These are phyloP conservation scores for Drosophila funebris DNA, from an alignment of 1,140 invertebrate genomes.

Conservation along the genomic window DNA sequence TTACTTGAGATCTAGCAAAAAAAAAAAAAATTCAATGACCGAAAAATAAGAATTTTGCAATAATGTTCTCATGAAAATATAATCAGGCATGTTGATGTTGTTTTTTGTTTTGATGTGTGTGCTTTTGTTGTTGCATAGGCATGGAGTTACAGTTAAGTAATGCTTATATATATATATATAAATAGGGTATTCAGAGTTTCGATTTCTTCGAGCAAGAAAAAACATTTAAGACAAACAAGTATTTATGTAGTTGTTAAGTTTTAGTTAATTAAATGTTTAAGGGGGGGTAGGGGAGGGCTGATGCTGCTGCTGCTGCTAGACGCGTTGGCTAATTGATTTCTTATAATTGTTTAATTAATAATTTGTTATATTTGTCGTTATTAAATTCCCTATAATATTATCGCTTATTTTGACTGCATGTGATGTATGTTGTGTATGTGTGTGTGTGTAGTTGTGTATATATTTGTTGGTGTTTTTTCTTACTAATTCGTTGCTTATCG, in stretches of 20 bases:
- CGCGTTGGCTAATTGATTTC: slow-evolving; percentile 37
- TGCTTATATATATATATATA: slow-evolving; percentile 46
- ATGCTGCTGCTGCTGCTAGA: slow-evolving; percentile 21
- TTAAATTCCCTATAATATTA: slow-evolving; percentile 64
- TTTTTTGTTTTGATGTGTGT: slow-evolving; percentile 35
- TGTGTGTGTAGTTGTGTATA: background rate
- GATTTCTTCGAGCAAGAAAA: slow-evolving; percentile 4
- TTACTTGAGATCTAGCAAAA: slow-evolving; percentile 76
- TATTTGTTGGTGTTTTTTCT: slow-evolving; percentile 23
- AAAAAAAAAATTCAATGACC: slow-evolving; percentile 45
- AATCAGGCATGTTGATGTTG: slow-evolving; percentile 49
- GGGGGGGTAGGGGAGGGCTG: no score
- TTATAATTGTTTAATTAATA: slow-evolving; percentile 24
- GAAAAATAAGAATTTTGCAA: slow-evolving; percentile 48
- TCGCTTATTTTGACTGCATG: slow-evolving; percentile 36
- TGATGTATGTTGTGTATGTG: slow-evolving; percentile 59
- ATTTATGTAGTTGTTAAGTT: slow-evolving; percentile 3
- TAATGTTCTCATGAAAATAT: slow-evolving; percentile 32
- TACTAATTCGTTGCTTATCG: slow-evolving; percentile 72
- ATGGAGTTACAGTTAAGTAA: slow-evolving; percentile 70
- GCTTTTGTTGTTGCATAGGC: slow-evolving; percentile 57
- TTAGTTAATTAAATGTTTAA: slow-evolving; percentile 10
- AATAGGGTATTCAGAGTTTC: slow-evolving; percentile 25
- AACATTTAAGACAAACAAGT: background rate
- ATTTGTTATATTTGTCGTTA: slow-evolving; percentile 34